phyloP scores from a whole-genome alignment of 2,113 vertebrate genomes.

The Buteo buteo region DNA sequence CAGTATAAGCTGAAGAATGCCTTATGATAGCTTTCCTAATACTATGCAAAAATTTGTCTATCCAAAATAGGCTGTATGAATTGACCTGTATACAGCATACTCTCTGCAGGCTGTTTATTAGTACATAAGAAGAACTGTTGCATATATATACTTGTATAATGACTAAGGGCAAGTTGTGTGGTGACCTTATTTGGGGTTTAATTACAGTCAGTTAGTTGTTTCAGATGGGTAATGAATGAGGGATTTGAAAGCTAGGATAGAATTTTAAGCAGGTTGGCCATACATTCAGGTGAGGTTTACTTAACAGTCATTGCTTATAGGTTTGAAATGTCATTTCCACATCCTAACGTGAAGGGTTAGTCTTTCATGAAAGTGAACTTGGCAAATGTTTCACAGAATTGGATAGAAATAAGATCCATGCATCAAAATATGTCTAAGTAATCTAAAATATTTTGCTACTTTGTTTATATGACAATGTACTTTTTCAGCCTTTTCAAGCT shows the following conservation, averaged over 20 bases:
- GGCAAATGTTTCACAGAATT: background rate
- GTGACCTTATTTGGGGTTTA: background rate
- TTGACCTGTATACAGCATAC: background rate
- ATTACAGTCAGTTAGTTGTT: slow-evolving; percentile 7
- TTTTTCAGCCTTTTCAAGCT: background rate
- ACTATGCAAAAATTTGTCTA: background rate
- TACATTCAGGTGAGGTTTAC: background rate
- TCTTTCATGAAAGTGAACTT: background rate
- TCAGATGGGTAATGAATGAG: slow-evolving; percentile 14
- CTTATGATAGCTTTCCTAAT: background rate
- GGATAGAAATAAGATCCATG: background rate
- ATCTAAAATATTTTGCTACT: background rate
- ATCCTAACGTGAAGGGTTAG: background rate
- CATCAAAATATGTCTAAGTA: background rate
- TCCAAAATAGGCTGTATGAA: background rate
- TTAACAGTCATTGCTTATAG: background rate
- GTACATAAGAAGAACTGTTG: background rate
- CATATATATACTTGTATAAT: background rate
- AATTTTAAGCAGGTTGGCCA: background rate
- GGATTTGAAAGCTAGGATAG: background rate
- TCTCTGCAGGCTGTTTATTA: background rate
- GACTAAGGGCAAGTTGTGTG: background rate
- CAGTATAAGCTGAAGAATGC: background rate
- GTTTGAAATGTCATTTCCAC: background rate
- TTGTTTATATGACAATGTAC: background rate